phyloP scores from a whole-genome alignment of 1,140 invertebrate species.

The Campodea augens region DNA sequence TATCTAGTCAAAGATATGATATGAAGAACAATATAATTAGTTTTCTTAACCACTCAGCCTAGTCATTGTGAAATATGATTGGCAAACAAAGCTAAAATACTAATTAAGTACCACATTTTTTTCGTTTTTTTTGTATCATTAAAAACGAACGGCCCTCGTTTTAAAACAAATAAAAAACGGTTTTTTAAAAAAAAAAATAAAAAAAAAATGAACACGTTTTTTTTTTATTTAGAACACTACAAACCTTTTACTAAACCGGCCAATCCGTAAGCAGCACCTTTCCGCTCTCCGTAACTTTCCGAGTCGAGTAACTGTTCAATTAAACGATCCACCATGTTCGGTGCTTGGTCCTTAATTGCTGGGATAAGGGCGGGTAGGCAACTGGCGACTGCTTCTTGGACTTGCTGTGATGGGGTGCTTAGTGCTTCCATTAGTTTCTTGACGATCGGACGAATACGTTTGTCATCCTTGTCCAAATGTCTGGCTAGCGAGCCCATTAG shows the following conservation, averaged over 20 bases:
- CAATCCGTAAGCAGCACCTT: constrained; percentile 74
- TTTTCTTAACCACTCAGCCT: too few species aligned
- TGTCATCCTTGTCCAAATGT: constrained; percentile 80
- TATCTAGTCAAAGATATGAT: too few species aligned
- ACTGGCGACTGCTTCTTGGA: constrained; percentile 94
- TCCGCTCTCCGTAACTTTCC: constrained; percentile 90
- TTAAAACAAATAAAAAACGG: too few species aligned
- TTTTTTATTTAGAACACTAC: too few species aligned
- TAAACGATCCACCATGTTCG: constrained; percentile 68
- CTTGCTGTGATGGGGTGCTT: constrained; percentile 89
- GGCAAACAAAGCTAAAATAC: too few species aligned
- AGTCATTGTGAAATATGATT: too few species aligned
- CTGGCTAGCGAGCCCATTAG: constrained; percentile 89
- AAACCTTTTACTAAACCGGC: constrained; percentile 82
- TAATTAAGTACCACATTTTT: too few species aligned
- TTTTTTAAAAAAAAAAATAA: too few species aligned
- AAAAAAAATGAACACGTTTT: too few species aligned
- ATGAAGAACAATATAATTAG: too few species aligned
- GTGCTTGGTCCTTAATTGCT: constrained; percentile 75
- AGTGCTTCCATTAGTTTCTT: constrained; percentile 73
- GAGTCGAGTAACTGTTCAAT: constrained; percentile 75
- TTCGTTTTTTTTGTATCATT: too few species aligned
- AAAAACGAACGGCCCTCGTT: too few species aligned
- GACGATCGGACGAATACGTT: constrained; percentile 76
- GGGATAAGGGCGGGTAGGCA: constrained; percentile 86